A percentile compares a stretch with the other conserved stretches of the same genome.
phyloP scores from a whole-genome alignment of 2,888 invertebrate species.

The Schizotus pectinicornis region DNA sequence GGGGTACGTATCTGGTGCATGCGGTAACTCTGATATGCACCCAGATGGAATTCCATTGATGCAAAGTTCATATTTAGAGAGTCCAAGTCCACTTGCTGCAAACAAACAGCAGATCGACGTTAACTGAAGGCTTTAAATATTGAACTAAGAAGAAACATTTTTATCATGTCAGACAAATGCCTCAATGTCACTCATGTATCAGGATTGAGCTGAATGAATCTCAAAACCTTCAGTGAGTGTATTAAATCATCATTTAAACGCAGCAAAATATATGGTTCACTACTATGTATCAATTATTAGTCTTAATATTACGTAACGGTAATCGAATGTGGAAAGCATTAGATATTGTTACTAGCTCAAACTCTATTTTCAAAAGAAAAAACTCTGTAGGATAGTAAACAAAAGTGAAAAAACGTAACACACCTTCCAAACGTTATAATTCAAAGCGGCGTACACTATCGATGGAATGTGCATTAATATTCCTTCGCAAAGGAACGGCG shows the following conservation, averaged over 20 bases:
- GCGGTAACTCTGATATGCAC: conserved; percentile 86
- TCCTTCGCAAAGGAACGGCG: conserved; percentile 89
- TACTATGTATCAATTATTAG: background rate
- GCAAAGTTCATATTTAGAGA: conserved; percentile 70
- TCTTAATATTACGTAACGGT: background rate
- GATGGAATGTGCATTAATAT: conserved; percentile 76
- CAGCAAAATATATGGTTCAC: conserved; percentile 6
- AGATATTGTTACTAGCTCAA: too few relatives aligned
- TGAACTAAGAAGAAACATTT: conserved; percentile 23
- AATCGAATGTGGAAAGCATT: background rate
- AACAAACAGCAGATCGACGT: conserved; percentile 25
- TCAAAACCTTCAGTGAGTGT: conserved; percentile 41
- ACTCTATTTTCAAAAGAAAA: too few relatives aligned
- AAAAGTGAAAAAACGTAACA: conserved; percentile 25
- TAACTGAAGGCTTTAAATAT: conserved; percentile 1
- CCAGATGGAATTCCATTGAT: conserved; percentile 71
- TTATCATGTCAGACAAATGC: conserved; percentile 48
- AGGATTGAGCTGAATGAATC: conserved; percentile 47
- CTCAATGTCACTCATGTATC: conserved; percentile 41
- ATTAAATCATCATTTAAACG: conserved; percentile 37
- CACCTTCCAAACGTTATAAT: conserved; percentile 78
- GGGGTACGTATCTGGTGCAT: conserved; percentile 78
- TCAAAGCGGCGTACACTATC: conserved; percentile 70
- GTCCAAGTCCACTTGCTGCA: conserved; percentile 69
- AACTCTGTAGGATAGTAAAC: too few relatives aligned